Conservation (phyloP, 2,113 vertebrate genomes). For the Xenopus borealis region DNA sequence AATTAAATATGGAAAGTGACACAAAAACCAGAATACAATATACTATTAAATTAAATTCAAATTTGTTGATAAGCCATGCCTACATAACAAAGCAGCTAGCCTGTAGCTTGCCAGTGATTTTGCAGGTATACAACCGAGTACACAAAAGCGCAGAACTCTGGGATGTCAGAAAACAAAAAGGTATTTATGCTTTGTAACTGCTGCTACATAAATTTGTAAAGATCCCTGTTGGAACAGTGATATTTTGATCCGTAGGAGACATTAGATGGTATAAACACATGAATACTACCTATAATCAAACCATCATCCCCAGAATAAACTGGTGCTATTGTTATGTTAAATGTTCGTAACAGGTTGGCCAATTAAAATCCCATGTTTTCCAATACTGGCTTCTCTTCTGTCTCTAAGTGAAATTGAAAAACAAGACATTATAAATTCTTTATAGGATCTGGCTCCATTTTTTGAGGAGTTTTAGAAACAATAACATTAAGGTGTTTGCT, state of each 20-base stretch:
- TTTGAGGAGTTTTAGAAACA: not conserved
- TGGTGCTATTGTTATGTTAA: not conserved
- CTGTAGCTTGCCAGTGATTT: too few relatives aligned
- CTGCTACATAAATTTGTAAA: not conserved
- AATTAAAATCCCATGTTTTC: not conserved
- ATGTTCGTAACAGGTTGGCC: not conserved
- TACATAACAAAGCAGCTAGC: too few relatives aligned
- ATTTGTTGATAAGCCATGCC: too few relatives aligned
- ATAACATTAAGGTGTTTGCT: not conserved
- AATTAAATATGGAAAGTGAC: too few relatives aligned
- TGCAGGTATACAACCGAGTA: too few relatives aligned
- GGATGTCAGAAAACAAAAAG: too few relatives aligned
- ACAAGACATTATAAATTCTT: not conserved
- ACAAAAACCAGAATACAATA: too few relatives aligned
- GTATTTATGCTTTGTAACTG: not conserved
- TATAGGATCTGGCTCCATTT: not conserved
- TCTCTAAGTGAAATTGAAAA: too few relatives aligned
- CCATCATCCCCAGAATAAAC: not conserved
- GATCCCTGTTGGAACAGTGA: not conserved
- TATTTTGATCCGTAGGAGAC: not conserved
- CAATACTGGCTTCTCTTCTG: too few relatives aligned
- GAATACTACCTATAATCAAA: not conserved
- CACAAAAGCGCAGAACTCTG: too few relatives aligned
- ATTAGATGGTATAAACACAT: not conserved
- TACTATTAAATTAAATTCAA: too few relatives aligned